Percentiles rank a stretch among this genome's conserved stretches.
Evolutionary conservation across 2,888 invertebrate genomes (phyloP).

Genomic region (Salpingus planirostris): DNA sequence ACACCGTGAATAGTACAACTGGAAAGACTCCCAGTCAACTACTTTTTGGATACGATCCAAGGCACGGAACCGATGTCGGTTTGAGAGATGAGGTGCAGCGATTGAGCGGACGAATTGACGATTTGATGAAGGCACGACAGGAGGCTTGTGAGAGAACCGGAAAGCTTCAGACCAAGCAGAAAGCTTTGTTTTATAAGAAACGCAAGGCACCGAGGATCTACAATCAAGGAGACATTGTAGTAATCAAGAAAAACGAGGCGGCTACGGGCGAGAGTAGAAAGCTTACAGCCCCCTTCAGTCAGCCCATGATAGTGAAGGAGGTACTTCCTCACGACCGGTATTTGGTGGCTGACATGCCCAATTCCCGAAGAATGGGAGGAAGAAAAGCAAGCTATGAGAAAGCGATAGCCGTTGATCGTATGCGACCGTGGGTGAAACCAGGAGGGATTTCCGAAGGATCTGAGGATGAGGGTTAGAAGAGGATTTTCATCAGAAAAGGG

Average conservation of each 20-base stretch:
- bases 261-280: not conserved
- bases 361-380: not conserved
- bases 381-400: not conserved
- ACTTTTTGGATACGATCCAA: constrained; percentile 2
- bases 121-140: not conserved
- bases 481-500: too few species aligned
- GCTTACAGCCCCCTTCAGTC: not conserved
- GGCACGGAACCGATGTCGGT: constrained; percentile 3
- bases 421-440: not conserved
- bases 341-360: not conserved
- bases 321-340: not conserved
- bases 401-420: not conserved
- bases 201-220: constrained; percentile 1
- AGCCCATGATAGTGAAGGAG: not conserved
- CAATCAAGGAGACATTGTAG: not conserved
- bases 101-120: not conserved
- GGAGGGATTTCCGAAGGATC: not conserved
- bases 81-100: constrained; percentile 10
- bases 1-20: constrained; percentile 1
- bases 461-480: too few species aligned
- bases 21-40: constrained; percentile 4
- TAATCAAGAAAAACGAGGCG: not conserved
- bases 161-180: constrained; percentile 1
- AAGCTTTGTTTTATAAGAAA: constrained; percentile 1
- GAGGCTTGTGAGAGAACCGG: constrained; percentile 2